Evolutionary conservation across 2,888 invertebrate species (phyloP), one percentile per base, ranked within the genome.

Genomic region (Thera britannica): DNA sequence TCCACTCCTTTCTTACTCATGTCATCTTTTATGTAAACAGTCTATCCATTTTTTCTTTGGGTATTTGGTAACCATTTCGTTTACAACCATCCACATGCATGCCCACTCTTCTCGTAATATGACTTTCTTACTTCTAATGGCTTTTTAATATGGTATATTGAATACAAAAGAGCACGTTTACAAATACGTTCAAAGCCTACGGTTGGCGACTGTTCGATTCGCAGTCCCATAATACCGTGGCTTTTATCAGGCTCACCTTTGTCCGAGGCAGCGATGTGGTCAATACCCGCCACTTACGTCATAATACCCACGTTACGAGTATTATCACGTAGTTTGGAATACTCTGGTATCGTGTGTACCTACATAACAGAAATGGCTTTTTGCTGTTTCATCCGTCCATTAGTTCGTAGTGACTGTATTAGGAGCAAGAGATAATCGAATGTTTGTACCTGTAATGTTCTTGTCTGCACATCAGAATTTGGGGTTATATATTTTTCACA

Each of bases 241-340:
- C 56, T 65, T 56, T 23, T 12, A 46, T 54, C 54, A 48, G 34
- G 51, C 41, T 57, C 58, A 61, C 60, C 65, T 61, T 60, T 65
- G 65, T 60, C 60, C 36, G 55, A n/a, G 49, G 12, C n/a, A 35
- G 12, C 58, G 55, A 59, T 65, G 59, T 54, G 65, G 58, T 65
- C 65, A 59, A 54, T 64, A 58, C 35, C 0, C 38, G 36, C 12
- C 48, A 55, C 38, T 49, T 65, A 60, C 54, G 54, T 46, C 52
- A 65, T 65, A 56, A 60, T 60, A 56, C 54, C 4, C 23, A 34
- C 49, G 46, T 56, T 54, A 46, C 49, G 49, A 56, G 49, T 60
- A n/a, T 65, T 55, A 35, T 55, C 48, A 59, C 54, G 59, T 65
- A 62, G 35, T 34, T 34, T n/a, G 54, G 36, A 62, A 60, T 54